Base-by-base conservation (phyloP, 1,140 invertebrate species). In the Nebria ingens region DNA sequence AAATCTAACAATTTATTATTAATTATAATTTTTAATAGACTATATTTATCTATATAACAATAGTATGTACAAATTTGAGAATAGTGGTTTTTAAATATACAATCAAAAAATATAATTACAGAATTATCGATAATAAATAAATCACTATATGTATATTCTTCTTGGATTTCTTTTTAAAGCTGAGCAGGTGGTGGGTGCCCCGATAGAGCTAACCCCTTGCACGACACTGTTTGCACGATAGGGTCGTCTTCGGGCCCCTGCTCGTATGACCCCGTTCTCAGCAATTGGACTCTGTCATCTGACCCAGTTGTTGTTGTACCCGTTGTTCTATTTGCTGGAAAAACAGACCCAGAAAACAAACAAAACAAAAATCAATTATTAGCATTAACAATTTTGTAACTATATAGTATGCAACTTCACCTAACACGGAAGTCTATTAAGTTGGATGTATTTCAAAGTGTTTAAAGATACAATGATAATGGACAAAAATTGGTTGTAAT, bases 241-340 rank as follows among this genome's bases (percentile, higher is more conserved):
- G 40, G 40, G 17, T 45, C 40, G 17, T 45, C 40, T 45, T 45
- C 40, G 40, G 40, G 40, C 3, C 40, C 40, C 17, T 45, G 40
- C 15, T 45, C 40, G 15, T 45, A 45, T 3, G 50, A 51, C 4
- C 52, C 21, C 4, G 40, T 45, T 17, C 40, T 64, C 61, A 59
- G 60, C 58, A 68, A 56, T 66, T 58, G 40, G 62, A 64, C 51
- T 67, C 64, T 55, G 59, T 64, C 59, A 65, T 63, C 60, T 67
- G 68, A 59, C 65, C 64, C 60, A 71, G 55, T 61, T 71, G 66
- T 62, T 71, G 67, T 38, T 67, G 65, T 45, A 71, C 67, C 63
- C 64, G 64, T 60, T 71, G 65, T 61, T 71, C 68, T 59, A 71
- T 71, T 68, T 68, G 61, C 68, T 71, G 62, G 4, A 49, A 15